Evolutionary conservation across 2,797 vertebrate species (phyloP), one percentile per base, ranked within the genome.

Genomic region (Gymnothorax javanicus): DNA sequence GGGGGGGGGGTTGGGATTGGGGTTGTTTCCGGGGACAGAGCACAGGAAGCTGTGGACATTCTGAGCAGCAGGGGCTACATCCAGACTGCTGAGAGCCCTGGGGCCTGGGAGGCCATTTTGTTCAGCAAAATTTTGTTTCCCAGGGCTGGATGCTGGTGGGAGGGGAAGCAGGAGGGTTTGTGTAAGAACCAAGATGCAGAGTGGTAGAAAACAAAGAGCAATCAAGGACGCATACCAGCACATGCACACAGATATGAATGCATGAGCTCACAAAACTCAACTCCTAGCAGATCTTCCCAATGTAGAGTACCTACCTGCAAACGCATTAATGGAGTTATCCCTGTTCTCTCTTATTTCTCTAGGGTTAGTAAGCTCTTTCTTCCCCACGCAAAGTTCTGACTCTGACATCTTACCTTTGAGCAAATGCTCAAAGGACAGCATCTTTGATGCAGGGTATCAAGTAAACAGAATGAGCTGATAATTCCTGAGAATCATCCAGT

Each of bases 171-270:
- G 56, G 81, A 25, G 79, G 50, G 25, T 56, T 85, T 85, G 73
- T n/a, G 17, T 85, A 85, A 85, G 84, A 85, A n/a, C 84, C 23
- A 27, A 56, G 84, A 85, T 23, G 73, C 84, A 85, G n/a, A 71
- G 84, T 81, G 77, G 77, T 50, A 81, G 77, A 81, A 54, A 20
- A 77, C 15, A 52, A 20, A 25, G 67, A 12, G 64, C 84, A 85
- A 62, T n/a, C 84, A 71, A 33, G 56, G 43, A 84, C 83, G 64
- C 83, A 64, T 59, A 84, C 83, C 62, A 58, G 11, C 83, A 62
- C 83, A 64, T 33, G 64, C 83, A 60, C 58, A 84, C 11, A 58
- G 9, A 15, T 59, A 84, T 5, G 4, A 11, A 62, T 4, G 15
- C 33, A 64, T 43, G 60, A 9, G 57, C 84, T 56, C n/a, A 85